Percentiles rank a stretch among this genome's conserved stretches.
Evolutionary conservation across 2,113 vertebrate genomes (phyloP).

Genomic region (Laticauda laticaudata): DNA sequence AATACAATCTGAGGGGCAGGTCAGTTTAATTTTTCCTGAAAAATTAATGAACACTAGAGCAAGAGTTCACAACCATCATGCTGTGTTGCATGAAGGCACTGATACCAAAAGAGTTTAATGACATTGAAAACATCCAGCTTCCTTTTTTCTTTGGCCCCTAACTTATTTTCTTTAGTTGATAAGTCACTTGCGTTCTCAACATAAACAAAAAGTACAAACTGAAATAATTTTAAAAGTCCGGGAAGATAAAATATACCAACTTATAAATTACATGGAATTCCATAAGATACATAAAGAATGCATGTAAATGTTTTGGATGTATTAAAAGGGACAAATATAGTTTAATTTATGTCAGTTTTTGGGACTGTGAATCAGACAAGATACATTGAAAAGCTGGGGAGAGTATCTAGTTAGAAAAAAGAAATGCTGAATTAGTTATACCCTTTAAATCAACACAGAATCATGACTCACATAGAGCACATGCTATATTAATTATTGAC

Average conservation of each 20-base stretch:
- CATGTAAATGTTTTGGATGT: background rate
- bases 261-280: background rate
- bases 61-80: background rate
- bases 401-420: constrained; percentile 9
- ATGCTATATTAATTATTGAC: background rate
- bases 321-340: background rate
- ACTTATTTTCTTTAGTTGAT: background rate
- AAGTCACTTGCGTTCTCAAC: background rate
- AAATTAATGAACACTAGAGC: background rate
- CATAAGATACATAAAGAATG: background rate
- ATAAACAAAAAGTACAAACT: background rate
- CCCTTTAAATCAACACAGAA: background rate
- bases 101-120: background rate
- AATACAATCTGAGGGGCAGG: background rate
- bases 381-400: constrained; percentile 5
- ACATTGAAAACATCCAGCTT: background rate
- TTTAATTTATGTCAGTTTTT: background rate
- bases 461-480: constrained; percentile 36
- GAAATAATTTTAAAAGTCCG: background rate
- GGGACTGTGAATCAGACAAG: background rate
- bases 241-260: background rate
- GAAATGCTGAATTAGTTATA: background rate
- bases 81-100: background rate
- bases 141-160: background rate
- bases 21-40: background rate